Evolutionary conservation across 2,113 vertebrate genomes (phyloP).

Genomic region (Leuciscus idus): DNA sequence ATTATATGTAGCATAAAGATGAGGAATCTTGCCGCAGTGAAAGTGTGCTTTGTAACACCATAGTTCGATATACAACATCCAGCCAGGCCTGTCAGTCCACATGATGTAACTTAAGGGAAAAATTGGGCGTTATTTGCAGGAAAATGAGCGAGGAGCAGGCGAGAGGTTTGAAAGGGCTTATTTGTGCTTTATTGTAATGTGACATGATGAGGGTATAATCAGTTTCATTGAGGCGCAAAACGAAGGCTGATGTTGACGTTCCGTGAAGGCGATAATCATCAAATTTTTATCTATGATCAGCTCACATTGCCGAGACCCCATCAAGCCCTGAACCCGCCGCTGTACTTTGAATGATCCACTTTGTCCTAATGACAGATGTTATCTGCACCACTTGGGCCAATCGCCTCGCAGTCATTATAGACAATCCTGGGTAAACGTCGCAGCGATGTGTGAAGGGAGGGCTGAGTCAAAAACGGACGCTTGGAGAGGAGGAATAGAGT

Average conservation of each 20-base stretch:
- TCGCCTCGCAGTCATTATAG: background rate
- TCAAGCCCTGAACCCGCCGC: conserved; percentile 4
- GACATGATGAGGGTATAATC: conserved; percentile 51
- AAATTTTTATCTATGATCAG: conserved; percentile 47
- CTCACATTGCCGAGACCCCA: background rate
- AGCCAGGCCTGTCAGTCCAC: background rate
- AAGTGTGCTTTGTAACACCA: background rate
- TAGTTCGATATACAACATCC: background rate
- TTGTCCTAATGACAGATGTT: conserved; percentile 46
- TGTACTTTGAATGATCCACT: conserved; percentile 44
- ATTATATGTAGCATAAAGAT: conserved; percentile 30
- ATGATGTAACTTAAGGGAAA: conserved; percentile 47
- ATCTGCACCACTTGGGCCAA: conserved; percentile 38
- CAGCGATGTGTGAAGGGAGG: background rate
- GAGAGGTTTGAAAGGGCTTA: conserved; percentile 25
- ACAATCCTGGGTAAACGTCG: conserved; percentile 9
- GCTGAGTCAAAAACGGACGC: background rate
- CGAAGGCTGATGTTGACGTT: conserved; percentile 17
- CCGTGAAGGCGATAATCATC: conserved; percentile 49
- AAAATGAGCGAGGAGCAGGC: conserved; percentile 3
- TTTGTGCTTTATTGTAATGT: conserved; percentile 45
- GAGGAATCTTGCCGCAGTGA: background rate
- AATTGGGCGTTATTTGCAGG: conserved; percentile 34
- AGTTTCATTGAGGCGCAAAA: conserved; percentile 40
- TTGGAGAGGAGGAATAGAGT: background rate